Evolutionary conservation across 1,140 invertebrate species (phyloP), one percentile per base, ranked within the genome.

Genomic region (Micrasema longulum): DNA sequence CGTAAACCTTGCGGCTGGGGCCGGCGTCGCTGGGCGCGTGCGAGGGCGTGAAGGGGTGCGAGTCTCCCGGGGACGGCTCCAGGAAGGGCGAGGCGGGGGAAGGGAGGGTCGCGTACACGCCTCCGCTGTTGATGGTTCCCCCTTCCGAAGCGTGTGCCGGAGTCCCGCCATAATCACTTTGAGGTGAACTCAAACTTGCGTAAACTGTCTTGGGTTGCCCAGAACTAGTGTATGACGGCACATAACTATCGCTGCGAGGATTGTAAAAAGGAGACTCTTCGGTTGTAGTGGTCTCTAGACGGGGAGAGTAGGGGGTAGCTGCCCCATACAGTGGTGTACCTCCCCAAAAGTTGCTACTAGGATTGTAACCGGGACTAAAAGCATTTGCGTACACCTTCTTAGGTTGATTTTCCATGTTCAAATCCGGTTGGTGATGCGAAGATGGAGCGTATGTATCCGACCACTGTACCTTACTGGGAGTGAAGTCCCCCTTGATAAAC

Each of bases 401-500:
- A 0, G 87, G 79, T 26, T 86, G 85, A 9, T 83, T 82, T 64
- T 80, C 77, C 63, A 82, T 80, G n/a, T 72, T 79, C 14, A 80
- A 77, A 71, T 83, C 84, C 31, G 79, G 82, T 71, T 76, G 77
- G 75, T 84, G 82, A 73, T 82, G 78, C 31, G 85, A 82, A 35
- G 85, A 82, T 70, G 76, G 10, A 41, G 82, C 83, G 76, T 84
- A 79, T 57, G 84, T 83, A 73, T 85, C 84, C 53, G 84, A 84
- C 83, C 84, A 85, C 23, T 81, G 70, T 57, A 82, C 80, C 76
- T 83, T 83, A 76, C 83, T 85, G 35, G 87, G 85, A 62, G 86
- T 87, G 79, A 88, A 85, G 48, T 88, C 87, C 43, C 89, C 88
- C 82, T 95, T 95, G 12, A 90, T 92, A 78, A 92, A 97, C 14